Evolutionary conservation across 2,113 vertebrate species (phyloP), one percentile per base, ranked within the genome.

Genomic region (Pycnonotus jocosus): DNA sequence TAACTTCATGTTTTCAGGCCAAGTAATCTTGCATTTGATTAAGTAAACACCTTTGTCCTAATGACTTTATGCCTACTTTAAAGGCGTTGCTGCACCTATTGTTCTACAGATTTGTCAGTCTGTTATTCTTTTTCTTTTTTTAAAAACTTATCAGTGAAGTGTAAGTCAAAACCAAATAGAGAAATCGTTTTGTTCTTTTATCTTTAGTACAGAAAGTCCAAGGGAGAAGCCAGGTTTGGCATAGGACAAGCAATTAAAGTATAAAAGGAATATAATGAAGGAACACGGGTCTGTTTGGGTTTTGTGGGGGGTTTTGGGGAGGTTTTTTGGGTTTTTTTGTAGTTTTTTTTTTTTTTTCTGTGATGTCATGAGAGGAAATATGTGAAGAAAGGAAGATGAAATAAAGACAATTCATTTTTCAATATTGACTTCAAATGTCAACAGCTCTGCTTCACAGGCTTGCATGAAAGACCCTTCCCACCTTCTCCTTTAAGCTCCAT

Each of bases 1-100:
- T 95, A 94, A 96, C 69, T 93, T 96, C 60, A 33, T 78, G 85
- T 81, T 96, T 90, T 76, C 73, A 95, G 74, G 87, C 93, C 95
- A 97, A 96, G 81, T 94, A 96, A 94, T 95, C 94, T 86, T 86
- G 71, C 47, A 83, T 96, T 96, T 95, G 93, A 96, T 96, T 97
- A 94, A 95, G 93, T 96, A 97, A 96, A 96, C 93, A 96, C 90
- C 92, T 96, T 96, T 96, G 93, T 96, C 93, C 94, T 95, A 57
- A 88, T 90, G 88, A 95, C 92, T 96, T 86, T 92, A 86, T 74
- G 71, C 94, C 92, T 95, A 15, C 82, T 94, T 92, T 92, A 81
- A 95, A 97, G 92, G 92, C 87, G 45, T 90, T 96, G 88, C 68
- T 96, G 60, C 30, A 64, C 60, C 76, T 95, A 96, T 96, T 97